Conservation (phyloP, 2,113 vertebrate species). For the Sorex araneus region DNA sequence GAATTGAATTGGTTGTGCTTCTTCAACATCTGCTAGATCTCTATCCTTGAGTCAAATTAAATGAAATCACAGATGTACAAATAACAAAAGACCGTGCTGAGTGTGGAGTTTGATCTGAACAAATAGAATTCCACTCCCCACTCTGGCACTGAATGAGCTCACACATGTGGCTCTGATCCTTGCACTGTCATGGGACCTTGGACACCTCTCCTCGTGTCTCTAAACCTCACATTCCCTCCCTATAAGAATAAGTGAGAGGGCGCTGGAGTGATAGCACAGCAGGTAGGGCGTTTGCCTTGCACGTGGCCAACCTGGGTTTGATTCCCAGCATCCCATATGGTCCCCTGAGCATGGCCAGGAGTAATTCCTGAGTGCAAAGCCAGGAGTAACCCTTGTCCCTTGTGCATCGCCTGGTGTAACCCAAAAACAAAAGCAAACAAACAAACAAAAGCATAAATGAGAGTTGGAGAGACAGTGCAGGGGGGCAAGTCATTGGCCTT, state of each 20-base stretch:
- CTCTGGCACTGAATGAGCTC: neutral
- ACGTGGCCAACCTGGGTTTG: too few relatives aligned
- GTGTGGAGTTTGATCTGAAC: neutral
- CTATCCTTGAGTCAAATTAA: neutral
- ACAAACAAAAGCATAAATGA: too few relatives aligned
- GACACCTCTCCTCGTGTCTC: neutral
- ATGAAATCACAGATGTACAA: neutral
- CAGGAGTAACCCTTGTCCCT: too few relatives aligned
- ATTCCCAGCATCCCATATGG: too few relatives aligned
- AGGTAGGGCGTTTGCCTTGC: too few relatives aligned
- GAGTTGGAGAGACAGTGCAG: too few relatives aligned
- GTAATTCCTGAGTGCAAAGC: too few relatives aligned
- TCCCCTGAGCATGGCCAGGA: too few relatives aligned
- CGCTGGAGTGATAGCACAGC: neutral
- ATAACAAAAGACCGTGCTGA: neutral
- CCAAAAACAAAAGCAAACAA: too few relatives aligned
- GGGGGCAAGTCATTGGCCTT: too few relatives aligned
- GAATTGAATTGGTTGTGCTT: neutral
- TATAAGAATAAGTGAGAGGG: neutral
- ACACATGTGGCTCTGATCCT: neutral
- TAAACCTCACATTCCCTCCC: neutral
- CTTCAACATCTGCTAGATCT: slow-evolving; percentile 5
- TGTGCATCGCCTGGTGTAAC: too few relatives aligned
- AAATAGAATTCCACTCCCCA: neutral
- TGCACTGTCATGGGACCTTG: neutral